These are phyloP conservation scores for Atractosteus spatula DNA, from an alignment of 2,113 vertebrate species.

Conservation along the genomic window DNA sequence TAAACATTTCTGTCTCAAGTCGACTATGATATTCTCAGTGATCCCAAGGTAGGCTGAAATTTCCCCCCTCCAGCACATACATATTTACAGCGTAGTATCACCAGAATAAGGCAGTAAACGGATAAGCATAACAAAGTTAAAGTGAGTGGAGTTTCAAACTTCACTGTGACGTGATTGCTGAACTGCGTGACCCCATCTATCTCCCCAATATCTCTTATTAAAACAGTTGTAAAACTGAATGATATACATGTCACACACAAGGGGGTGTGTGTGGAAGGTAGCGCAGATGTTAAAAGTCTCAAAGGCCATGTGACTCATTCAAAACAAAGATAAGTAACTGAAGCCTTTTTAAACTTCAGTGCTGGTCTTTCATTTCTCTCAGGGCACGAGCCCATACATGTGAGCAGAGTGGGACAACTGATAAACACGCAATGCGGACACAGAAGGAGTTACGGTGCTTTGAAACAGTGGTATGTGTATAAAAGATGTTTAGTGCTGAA, in stretches of 20 bases:
- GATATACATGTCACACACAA: not conserved
- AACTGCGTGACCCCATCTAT: not conserved
- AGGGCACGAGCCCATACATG: not conserved
- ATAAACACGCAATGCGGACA: not conserved
- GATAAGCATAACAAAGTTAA: not conserved
- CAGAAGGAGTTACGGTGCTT: not conserved
- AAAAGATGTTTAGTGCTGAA: not conserved
- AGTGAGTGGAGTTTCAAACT: not conserved
- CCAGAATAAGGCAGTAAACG: not conserved
- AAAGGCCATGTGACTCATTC: not conserved
- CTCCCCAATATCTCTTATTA: conserved; percentile 2
- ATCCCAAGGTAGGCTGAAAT: no score
- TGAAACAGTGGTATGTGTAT: not conserved
- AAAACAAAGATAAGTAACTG: not conserved
- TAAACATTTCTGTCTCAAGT: no score
- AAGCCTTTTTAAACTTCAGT: not conserved
- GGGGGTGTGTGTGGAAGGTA: not conserved
- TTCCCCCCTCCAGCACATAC: no score
- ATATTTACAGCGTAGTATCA: not conserved
- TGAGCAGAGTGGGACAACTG: not conserved
- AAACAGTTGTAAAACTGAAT: conserved; percentile 16
- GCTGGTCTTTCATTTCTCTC: not conserved
- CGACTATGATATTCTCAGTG: no score
- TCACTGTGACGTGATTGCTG: not conserved
- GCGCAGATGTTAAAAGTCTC: not conserved